Base-by-base conservation (phyloP, 2,888 invertebrate species). In the Orthosia cruda region DNA sequence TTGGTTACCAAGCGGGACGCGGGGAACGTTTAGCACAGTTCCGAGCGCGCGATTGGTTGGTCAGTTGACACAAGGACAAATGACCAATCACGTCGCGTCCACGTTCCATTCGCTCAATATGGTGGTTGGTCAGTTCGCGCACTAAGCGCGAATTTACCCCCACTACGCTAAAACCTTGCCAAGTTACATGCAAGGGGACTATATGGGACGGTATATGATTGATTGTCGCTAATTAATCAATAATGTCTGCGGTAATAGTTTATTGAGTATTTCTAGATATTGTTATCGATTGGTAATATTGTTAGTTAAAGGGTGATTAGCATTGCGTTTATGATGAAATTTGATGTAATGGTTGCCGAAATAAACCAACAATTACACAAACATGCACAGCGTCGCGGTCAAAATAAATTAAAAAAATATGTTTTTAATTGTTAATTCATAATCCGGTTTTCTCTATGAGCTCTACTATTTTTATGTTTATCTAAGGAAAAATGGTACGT, bases 261-360 rank as follows among this genome's bases (percentile, higher is more conserved):
- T 11, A 52, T 47, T 73, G 47, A 47, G 47, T 73, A 32, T 59
- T 49, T 0, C n/a, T 52, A 15, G 52, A 45, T 18, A n/a, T 70
- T 23, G 15, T 13, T 69, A 40, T 71, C 61, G 18, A 15, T 40
- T 45, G 20, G 57, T 26, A 45, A 62, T 63, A 74, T 47, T 55
- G 16, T 26, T 62, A 49, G n/a, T 74, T 65, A 23, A n/a, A 59
- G n/a, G 45, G 18, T 47, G 45, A 47, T 62, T 52, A 32, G 11
- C 50, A 26, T 74, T 57, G 18, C 18, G 4, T 58, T n/a, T 74
- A 16, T 18, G 13, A 61, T 11, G 18, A 9, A 20, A n/a, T n/a
- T 16, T 55, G n/a, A n/a, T 40, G 47, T 40, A 9, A 9, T 40
- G 40, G 9, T 15, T 32, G 23, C n/a, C n/a, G 23, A 72, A 58